phyloP scores from a whole-genome alignment of 1,140 invertebrate species.

The Lordiphosa mommai region DNA sequence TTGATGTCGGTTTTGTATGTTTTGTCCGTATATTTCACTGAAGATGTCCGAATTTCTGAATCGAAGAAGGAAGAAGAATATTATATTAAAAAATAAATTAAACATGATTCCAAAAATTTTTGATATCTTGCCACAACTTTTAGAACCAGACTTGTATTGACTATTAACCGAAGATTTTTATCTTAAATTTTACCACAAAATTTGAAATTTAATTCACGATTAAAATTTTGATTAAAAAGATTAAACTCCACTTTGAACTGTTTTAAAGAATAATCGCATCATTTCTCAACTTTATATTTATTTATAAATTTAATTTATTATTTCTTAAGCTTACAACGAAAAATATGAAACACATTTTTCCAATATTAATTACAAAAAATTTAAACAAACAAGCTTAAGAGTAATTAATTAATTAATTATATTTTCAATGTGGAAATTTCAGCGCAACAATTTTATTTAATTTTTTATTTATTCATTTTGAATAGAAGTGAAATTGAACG shows the following conservation, averaged over 20 bases:
- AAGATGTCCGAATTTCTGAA: no score
- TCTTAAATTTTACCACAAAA: no score
- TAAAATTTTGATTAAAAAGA: no score
- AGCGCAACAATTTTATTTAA: slow-evolving; percentile 59
- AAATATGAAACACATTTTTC: slow-evolving; percentile 52
- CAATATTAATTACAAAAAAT: slow-evolving; percentile 41
- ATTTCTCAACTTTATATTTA: slow-evolving; percentile 15
- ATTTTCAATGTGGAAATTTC: slow-evolving; percentile 54
- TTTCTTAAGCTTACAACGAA: slow-evolving; percentile 48
- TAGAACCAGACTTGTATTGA: no score
- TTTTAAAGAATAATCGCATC: not conserved
- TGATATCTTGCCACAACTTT: no score
- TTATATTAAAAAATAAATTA: no score
- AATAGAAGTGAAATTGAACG: slow-evolving; percentile 16
- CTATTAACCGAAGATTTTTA: not conserved
- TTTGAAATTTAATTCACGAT: no score
- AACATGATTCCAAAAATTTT: no score
- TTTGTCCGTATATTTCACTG: no score
- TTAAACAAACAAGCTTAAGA: slow-evolving; percentile 70
- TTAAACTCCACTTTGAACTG: not conserved
- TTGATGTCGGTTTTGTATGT: no score
- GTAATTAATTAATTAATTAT: slow-evolving; percentile 24
- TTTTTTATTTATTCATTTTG: slow-evolving; percentile 22
- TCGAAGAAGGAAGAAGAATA: no score
- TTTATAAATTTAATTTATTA: slow-evolving; percentile 55